These are phyloP conservation scores for Chelonia mydas DNA, from an alignment of 2,797 vertebrate genomes.

Conservation along the genomic window DNA sequence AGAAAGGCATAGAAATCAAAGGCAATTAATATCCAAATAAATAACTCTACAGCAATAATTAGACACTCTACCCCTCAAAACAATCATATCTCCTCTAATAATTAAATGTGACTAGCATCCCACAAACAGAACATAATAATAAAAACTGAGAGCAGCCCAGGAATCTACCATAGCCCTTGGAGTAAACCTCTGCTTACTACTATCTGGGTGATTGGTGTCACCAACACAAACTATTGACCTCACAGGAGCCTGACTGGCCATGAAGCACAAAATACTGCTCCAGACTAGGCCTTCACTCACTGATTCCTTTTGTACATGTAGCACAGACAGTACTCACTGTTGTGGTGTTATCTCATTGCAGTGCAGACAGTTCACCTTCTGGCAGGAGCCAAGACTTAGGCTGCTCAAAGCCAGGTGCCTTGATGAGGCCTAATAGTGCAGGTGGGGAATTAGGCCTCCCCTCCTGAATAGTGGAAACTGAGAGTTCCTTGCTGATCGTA, in stretches of 20 bases:
- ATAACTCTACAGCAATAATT: neutral
- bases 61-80: neutral
- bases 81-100: neutral
- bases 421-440: neutral
- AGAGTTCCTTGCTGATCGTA: neutral
- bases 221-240: neutral
- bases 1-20: neutral
- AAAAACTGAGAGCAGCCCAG: neutral
- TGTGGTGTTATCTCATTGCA: neutral
- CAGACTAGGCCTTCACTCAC: neutral
- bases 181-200: no score
- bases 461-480: neutral
- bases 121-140: neutral
- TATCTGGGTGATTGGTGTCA: neutral
- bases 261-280: neutral
- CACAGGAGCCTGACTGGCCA: neutral
- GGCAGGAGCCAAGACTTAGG: neutral
- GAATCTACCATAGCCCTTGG: neutral
- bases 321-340: neutral
- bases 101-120: neutral
- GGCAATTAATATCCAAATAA: neutral
- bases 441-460: neutral
- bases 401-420: neutral
- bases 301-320: neutral
- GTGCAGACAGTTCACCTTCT: neutral